Conservation (phyloP, 2,888 invertebrate genomes). For the Synanthedon andrenaeformis region DNA sequence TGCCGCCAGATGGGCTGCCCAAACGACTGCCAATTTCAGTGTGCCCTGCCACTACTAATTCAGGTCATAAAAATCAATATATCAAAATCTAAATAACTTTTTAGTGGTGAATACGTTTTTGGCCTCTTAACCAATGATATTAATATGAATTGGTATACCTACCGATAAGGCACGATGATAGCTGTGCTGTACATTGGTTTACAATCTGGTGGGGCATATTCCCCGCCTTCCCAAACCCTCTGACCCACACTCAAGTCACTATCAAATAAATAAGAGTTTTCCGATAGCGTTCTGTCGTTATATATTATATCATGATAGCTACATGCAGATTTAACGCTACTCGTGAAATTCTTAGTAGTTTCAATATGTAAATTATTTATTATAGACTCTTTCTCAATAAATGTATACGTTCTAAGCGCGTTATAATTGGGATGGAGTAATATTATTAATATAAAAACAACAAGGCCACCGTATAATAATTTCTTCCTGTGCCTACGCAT, state of each 20-base stretch:
- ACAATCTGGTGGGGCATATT: conserved; percentile 46
- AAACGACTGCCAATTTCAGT: no score
- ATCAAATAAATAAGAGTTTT: conserved; percentile 27
- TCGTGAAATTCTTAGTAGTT: conserved; percentile 55
- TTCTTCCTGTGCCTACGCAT: conserved; percentile 32
- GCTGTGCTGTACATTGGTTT: conserved; percentile 77
- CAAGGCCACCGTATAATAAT: conserved; percentile 26
- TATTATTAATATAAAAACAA: conserved; percentile 31
- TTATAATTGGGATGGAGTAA: conserved; percentile 40
- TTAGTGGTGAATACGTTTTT: no score
- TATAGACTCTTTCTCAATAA: conserved; percentile 52
- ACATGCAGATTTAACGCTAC: conserved; percentile 36
- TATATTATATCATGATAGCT: conserved; percentile 43
- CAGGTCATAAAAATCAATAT: no score
- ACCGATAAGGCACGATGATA: conserved; percentile 83
- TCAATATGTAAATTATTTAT: conserved; percentile 44
- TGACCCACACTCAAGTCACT: conserved; percentile 45
- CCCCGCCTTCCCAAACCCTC: conserved; percentile 51
- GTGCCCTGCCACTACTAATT: no score
- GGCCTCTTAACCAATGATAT: no score
- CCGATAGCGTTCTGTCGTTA: conserved; percentile 40
- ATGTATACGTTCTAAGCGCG: conserved; percentile 45
- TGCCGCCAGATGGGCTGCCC: no score
- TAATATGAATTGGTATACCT: conserved; percentile 2
- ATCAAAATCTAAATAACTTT: no score